Percentiles rank a stretch among this genome's conserved stretches.
Conservation (phyloP, 2,888 invertebrate genomes). For the Tetragonisca angustula region DNA sequence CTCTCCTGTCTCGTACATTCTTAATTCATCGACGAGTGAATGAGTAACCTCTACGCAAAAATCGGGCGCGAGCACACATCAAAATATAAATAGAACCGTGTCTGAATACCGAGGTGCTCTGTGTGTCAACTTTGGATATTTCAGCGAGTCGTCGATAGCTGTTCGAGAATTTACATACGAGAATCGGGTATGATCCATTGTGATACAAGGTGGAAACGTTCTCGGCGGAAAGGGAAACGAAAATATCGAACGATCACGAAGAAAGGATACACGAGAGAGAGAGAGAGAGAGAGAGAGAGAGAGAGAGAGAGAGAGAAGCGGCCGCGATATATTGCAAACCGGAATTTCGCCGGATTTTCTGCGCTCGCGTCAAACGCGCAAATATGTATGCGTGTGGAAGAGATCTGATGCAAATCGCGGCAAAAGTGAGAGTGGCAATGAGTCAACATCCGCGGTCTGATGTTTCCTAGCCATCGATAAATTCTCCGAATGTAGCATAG, state of each 20-base stretch:
- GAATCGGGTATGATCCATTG: neutral
- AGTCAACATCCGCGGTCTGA: slow-evolving; percentile 58
- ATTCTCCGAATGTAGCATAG: slow-evolving; percentile 17
- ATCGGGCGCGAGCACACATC: slow-evolving; percentile 43
- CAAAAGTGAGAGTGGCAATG: slow-evolving; percentile 62
- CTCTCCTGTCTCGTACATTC: slow-evolving; percentile 13
- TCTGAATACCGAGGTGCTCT: slow-evolving; percentile 16
- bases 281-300: neutral
- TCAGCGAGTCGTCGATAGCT: neutral
- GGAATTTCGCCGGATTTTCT: neutral
- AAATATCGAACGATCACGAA: neutral
- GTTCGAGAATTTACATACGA: slow-evolving; percentile 28
- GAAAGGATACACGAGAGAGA: neutral
- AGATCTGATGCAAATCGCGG: slow-evolving; percentile 58
- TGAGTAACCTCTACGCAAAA: slow-evolving; percentile 54
- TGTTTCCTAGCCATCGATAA: slow-evolving; percentile 49
- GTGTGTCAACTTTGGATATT: slow-evolving; percentile 4
- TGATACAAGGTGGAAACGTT: neutral
- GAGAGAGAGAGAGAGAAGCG: neutral
- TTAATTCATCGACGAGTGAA: slow-evolving; percentile 51
- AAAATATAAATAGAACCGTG: slow-evolving; percentile 60
- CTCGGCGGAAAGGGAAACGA: neutral
- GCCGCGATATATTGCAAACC: neutral
- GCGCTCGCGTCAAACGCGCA: neutral
- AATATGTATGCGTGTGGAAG: slow-evolving; percentile 39